A percentile compares a stretch with the other conserved stretches of the same genome.
Evolutionary conservation across 64 coral and sea anemone species (phyloP).

Genomic region (Porites australiensis): DNA sequence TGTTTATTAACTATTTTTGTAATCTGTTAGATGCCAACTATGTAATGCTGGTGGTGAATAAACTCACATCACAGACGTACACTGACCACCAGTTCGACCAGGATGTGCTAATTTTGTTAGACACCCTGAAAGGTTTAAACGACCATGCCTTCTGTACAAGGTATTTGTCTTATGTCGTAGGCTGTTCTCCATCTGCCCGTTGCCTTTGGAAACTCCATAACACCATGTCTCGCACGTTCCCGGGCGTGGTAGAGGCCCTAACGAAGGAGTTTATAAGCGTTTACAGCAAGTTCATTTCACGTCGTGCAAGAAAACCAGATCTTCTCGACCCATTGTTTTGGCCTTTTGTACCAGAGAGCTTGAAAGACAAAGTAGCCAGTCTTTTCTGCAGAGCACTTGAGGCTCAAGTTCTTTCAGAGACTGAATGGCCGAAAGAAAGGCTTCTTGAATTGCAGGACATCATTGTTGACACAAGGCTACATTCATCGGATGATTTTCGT

Average conservation of each 20-base stretch:
- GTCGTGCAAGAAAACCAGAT: constrained; percentile 8
- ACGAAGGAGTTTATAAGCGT: neutral
- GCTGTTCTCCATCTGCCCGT: neutral
- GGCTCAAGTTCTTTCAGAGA: constrained; percentile 7
- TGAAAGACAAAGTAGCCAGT: constrained; percentile 24
- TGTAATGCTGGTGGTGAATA: neutral
- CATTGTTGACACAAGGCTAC: neutral
- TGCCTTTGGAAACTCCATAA: constrained; percentile 40
- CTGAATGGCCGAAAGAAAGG: neutral
- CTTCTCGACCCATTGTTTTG: constrained; percentile 31
- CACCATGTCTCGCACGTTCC: neutral
- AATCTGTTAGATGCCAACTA: constrained; percentile 11
- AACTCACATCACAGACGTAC: neutral
- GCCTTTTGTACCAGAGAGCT: neutral
- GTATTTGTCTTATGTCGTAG: neutral
- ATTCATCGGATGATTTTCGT: neutral
- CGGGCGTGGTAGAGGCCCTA: neutral
- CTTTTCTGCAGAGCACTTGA: constrained; percentile 11
- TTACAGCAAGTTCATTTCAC: constrained; percentile 9
- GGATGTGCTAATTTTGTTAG: neutral
- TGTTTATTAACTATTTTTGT: constrained; percentile 13
- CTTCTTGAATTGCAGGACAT: neutral
- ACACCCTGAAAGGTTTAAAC: neutral
- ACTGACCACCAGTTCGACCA: constrained; percentile 9
- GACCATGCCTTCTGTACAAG: neutral